Base-by-base conservation (phyloP, 2,797 vertebrate genomes). In the Sebastes vulpes region DNA sequence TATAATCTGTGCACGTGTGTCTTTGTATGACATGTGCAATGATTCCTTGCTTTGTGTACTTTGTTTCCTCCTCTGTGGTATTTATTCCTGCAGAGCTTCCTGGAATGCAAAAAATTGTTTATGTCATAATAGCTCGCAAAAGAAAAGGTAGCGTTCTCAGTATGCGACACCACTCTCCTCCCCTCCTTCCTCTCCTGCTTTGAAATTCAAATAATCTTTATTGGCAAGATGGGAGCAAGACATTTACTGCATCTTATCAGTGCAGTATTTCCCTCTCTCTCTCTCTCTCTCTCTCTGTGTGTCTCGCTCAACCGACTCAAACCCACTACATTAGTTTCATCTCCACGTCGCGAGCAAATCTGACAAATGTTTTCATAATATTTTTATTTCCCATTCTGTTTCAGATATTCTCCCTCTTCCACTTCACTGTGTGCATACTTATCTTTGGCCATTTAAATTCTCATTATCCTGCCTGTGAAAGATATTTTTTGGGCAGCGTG, bases 141-240 rank as follows among this genome's bases (percentile, higher is more conserved):
- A 65, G 46, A 29, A 29, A 65, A 25, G 20, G 35, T 28, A 23
- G 20, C 9, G 2, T 20, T 53, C 8, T 70, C 42, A 8, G n/a
- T 35, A 28, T 20, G 59, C 38, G 14, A 21, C 64, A 4, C 4
- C 16, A 1, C 16, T 29, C 25, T 21, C 12, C 20, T 42, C 52
- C 23, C 46, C 9, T 56, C 57, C 63, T 68, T 64, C 54, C 21
- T 75, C 31, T 61, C 54, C 65, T 69, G 71, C 80, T 73, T 81
- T 83, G 23, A 79, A 53, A 89, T 84, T 86, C 52, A 81, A 77
- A 88, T 87, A 21, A 77, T 71, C 69, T 87, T 89, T 85, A 89
- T 82, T 79, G 72, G 53, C 72, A 81, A 65, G 3, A 56, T 48
- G 86, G 77, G 80, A 91, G 76, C 70, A 65, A 75, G 64, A 81